Evolutionary conservation across 2,888 invertebrate species (phyloP).

Genomic region (Leptinotarsa peninsularis): DNA sequence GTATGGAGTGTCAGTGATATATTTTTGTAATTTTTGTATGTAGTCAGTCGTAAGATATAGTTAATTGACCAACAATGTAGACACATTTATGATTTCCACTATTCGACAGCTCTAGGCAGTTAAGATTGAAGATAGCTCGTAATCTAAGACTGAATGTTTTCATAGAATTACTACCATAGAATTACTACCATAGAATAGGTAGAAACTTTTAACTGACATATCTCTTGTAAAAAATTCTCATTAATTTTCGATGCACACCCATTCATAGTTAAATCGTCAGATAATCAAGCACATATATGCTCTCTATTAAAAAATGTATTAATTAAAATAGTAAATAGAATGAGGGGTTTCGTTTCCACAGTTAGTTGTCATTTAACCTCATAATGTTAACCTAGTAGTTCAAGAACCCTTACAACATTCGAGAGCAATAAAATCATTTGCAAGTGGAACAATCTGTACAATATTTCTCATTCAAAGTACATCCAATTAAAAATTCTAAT

Average conservation of each 20-base stretch:
- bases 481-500: too few relatives aligned
- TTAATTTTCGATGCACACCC: not conserved
- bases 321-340: too few relatives aligned
- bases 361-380: not conserved
- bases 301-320: too few relatives aligned
- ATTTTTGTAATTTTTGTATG: slow-evolving; percentile 65
- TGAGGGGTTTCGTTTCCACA: too few relatives aligned
- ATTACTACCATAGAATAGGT: slow-evolving; percentile 41
- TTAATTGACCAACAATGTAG: slow-evolving; percentile 47
- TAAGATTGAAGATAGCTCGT: slow-evolving; percentile 31
- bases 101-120: slow-evolving; percentile 38
- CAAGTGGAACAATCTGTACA: too few relatives aligned
- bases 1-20: slow-evolving; percentile 59
- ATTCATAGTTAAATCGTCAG: not conserved
- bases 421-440: too few relatives aligned
- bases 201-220: slow-evolving; percentile 52
- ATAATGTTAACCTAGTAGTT: too few relatives aligned
- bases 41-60: slow-evolving; percentile 48
- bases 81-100: slow-evolving; percentile 39
- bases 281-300: too few relatives aligned
- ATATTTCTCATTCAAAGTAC: too few relatives aligned
- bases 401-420: too few relatives aligned
- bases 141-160: slow-evolving; percentile 57
- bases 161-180: slow-evolving; percentile 44
- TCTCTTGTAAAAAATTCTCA: slow-evolving; percentile 44